These are phyloP conservation scores for Rhincodon typus DNA, from an alignment of 2,797 vertebrate species.

Conservation along the genomic window DNA sequence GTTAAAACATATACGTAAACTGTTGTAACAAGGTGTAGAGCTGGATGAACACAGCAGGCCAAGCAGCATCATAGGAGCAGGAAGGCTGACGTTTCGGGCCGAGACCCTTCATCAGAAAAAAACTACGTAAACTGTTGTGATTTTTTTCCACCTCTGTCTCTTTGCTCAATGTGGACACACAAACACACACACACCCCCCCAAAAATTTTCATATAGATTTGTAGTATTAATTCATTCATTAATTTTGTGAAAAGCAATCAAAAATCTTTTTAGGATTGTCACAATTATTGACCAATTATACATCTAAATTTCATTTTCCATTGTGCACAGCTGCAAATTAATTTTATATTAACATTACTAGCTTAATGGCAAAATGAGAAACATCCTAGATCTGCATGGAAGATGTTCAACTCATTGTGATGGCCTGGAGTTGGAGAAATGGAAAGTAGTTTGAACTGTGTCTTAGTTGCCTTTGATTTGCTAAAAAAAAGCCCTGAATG, in stretches of 20 bases:
- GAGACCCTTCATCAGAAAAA: no score
- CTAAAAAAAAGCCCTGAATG: not conserved
- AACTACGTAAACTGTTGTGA: not conserved
- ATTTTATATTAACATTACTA: not conserved
- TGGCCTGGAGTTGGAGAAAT: not conserved
- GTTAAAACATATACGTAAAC: not conserved
- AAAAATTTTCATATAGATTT: not conserved
- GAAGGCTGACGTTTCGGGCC: no score
- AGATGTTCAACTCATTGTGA: no score
- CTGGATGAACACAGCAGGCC: no score
- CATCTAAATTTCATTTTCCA: not conserved
- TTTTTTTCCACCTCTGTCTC: not conserved
- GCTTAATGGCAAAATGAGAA: not conserved
- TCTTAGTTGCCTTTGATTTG: not conserved
- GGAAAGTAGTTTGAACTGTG: no score
- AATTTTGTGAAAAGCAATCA: not conserved
- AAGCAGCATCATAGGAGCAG: no score
- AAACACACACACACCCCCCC: not conserved
- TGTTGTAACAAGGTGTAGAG: no score
- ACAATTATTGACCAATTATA: not conserved
- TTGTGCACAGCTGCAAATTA: not conserved
- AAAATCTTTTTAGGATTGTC: not conserved
- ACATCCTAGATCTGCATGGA: not conserved
- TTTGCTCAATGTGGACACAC: not conserved
- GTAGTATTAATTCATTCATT: not conserved